Base-by-base conservation (phyloP, 2,113 vertebrate genomes). In the Phylloscopus whistleri region DNA sequence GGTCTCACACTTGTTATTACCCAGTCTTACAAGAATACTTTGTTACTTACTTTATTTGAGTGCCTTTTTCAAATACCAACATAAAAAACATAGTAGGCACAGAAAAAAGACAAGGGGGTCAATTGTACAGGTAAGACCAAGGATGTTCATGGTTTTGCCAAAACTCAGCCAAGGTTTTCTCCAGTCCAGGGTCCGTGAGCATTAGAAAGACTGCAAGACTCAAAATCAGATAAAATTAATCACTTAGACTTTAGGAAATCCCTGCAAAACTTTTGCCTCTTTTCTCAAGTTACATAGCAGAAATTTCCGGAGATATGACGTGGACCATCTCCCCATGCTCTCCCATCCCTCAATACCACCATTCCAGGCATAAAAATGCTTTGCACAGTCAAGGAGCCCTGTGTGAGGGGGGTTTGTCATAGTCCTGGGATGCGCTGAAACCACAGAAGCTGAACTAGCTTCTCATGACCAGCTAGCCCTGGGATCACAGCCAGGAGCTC, bases 401-500 rank as follows among this genome's bases (percentile, higher is more conserved):
- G 3, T 60, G 7, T 21, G 68, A 69, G 13, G 9, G 30, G 0
- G 0, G 12, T 73, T 74, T 8, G 6, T 22, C 18, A 2, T 44
- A 31, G n/a, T 35, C 55, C 70, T 22, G 39, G 11, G 30, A 46
- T 87, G 37, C 41, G 26, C 39, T 69, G 53, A 87, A 83, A 69
- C n/a, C 28, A 28, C 18, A 58, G 39, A 67, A 76, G 13, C 8
- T 3, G 4, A 85, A 28, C 24, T 26, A 74, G 23, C 14, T 69
- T 37, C 37, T 58, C 10, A 2, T 1, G 1, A 46, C 14, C 37
- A 69, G 37, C 21, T 39, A 84, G 13, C 8, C 11, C 35, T 1
- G 1, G 4, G 37, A 44, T 63, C 1, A 0, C 26, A 77, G 43
- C 27, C 37, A 72, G 37, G 23, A 89, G 12, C 28, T 13, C 2